These are phyloP conservation scores for Eupeodes latifasciatus DNA, from an alignment of 2,888 invertebrate species.

Conservation along the genomic window DNA sequence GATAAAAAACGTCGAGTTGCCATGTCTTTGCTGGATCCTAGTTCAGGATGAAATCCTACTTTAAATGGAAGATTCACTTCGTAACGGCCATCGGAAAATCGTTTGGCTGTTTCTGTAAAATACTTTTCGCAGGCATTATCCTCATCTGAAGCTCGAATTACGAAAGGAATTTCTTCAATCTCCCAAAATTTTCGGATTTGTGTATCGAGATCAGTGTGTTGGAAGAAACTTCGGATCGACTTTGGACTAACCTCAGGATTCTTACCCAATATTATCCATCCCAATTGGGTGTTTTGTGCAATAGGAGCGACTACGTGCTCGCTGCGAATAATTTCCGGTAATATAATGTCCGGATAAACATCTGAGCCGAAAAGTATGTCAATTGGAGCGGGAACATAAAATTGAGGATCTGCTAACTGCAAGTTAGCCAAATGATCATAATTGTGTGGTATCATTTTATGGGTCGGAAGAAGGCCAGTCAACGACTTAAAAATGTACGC, in stretches of 20 bases:
- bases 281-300: too few species aligned
- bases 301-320: too few species aligned
- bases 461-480: neutral
- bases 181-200: constrained; percentile 8
- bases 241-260: too few species aligned
- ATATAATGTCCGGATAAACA: too few species aligned
- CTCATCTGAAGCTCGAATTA: neutral
- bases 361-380: too few species aligned
- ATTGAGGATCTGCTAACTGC: too few species aligned
- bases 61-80: neutral
- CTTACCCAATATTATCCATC: too few species aligned
- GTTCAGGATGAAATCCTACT: neutral
- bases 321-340: too few species aligned
- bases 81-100: neutral
- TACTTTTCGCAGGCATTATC: neutral
- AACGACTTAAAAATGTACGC: constrained; percentile 8
- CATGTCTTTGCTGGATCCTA: neutral
- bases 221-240: constrained; percentile 2
- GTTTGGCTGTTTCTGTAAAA: neutral
- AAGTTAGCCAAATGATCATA: neutral
- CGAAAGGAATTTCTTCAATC: constrained; percentile 15
- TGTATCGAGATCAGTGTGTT: neutral
- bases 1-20: too few species aligned
- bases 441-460: neutral
- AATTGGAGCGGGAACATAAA: too few species aligned